Evolutionary conservation across 2,113 vertebrate species (phyloP).

Genomic region (Odocoileus virginianus): DNA sequence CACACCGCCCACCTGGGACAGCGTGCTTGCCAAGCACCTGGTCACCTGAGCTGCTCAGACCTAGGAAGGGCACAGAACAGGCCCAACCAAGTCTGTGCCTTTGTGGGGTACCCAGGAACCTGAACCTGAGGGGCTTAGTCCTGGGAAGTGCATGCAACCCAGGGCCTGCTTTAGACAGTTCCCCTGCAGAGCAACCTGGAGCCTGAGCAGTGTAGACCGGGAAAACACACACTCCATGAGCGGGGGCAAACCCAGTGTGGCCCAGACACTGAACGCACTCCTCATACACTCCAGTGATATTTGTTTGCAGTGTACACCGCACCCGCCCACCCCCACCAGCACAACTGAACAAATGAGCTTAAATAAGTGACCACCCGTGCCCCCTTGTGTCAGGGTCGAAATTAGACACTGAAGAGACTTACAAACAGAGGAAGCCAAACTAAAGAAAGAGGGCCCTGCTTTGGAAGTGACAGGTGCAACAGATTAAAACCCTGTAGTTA

Average conservation of each 20-base stretch:
- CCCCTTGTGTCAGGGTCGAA: neutral
- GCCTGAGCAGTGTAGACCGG: neutral
- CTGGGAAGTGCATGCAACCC: neutral
- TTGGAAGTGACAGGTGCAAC: neutral
- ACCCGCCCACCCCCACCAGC: neutral
- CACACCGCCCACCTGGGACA: neutral
- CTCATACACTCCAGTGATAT: neutral
- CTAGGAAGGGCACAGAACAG: neutral
- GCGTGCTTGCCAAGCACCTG: neutral
- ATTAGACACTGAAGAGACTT: neutral
- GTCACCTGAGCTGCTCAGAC: too few relatives aligned
- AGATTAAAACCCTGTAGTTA: neutral
- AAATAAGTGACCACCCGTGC: neutral
- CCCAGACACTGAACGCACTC: neutral
- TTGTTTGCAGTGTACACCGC: neutral
- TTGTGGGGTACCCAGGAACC: neutral
- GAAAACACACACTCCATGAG: neutral
- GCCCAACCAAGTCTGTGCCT: neutral
- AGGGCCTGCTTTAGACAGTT: neutral
- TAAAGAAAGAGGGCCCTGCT: neutral
- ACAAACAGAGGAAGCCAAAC: neutral
- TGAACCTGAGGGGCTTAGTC: neutral
- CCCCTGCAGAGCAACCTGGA: neutral
- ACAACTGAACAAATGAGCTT: neutral
- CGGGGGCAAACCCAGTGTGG: neutral